Base-by-base conservation (phyloP, 2,888 invertebrate species). In the Panzeria rudis region DNA sequence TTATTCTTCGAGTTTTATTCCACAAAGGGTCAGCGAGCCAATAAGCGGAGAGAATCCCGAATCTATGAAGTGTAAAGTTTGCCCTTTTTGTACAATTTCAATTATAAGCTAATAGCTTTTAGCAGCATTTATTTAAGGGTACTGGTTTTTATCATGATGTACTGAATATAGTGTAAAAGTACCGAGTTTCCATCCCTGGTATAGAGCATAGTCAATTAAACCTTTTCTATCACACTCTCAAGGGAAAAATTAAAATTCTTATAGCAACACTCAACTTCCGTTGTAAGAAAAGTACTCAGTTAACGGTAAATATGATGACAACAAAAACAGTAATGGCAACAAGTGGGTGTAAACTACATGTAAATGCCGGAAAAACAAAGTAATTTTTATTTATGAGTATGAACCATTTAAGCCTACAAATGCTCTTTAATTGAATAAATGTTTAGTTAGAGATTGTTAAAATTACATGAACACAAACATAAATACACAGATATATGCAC, bases 351-450 rank as follows among this genome's bases (percentile, higher is more conserved):
- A n/a, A 44, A 44, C 44, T 44, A n/a, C 44, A 44, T 44, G 44
- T 44, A n/a, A 44, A 44, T 44, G 7, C 44, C 44, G 44, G 7
- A 44, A 44, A 44, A 35, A 32, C 1, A 5, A 35, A n/a, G 7
- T n/a, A n/a, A n/a, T 44, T 44, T n/a, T 44, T n/a, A 11, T 44
- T n/a, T 44, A n/a, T n/a, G 44, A 3, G 44, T 44, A 32, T 5
- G 44, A 64, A 64, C 5, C 3, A 7, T 8, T 62, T 71, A 56
- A 15, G 35, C 32, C 47, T 35, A 61, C 59, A 71, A 59, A 44
- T 44, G 29, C 71, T 47, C 15, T 61, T 73, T 50, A 62, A 79
- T 79, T 56, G 62, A 73, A 32, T 73, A 44, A 79, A 71, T 71
- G 68, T 61, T 68, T 59, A 29, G 13, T 38, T 13, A 61, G 47